phyloP scores from a whole-genome alignment of 2,888 invertebrate species.

The Tetragonula carbonaria region DNA sequence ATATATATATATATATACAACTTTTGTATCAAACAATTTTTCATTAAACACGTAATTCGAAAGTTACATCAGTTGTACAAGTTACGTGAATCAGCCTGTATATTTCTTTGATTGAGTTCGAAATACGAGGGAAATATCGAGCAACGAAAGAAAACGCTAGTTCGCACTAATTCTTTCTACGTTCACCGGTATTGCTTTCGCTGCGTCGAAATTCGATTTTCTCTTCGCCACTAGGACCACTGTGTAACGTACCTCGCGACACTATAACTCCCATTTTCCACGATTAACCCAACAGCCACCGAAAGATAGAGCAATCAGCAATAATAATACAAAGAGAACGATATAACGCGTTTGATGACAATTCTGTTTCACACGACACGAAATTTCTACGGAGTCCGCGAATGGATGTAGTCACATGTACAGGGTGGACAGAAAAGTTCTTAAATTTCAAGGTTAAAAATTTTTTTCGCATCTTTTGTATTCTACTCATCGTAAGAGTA shows the following conservation, averaged over 20 bases:
- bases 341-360: slow-evolving; percentile 42
- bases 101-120: no score
- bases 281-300: slow-evolving; percentile 42
- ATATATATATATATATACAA: no score
- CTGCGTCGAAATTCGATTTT: slow-evolving; percentile 64
- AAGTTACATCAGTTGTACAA: no score
- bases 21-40: no score
- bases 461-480: no score
- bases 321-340: slow-evolving; percentile 39
- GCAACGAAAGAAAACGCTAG: slow-evolving; percentile 45
- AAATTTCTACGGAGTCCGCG: not conserved
- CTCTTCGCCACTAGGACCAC: slow-evolving; percentile 33
- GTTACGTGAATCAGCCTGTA: no score
- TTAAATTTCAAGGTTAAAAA: no score
- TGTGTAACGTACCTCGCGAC: slow-evolving; percentile 39
- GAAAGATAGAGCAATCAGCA: slow-evolving; percentile 22
- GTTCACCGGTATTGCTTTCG: slow-evolving; percentile 49
- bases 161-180: slow-evolving; percentile 60
- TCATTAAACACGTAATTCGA: no score
- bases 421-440: no score
- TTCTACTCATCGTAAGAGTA: no score
- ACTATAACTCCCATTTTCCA: slow-evolving; percentile 53
- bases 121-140: slow-evolving; percentile 22
- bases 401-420: no score
- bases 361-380: slow-evolving; percentile 41